Evolutionary conservation across 23 tunicate species (phyloP), one percentile per base, ranked within the genome.

Genomic region (Ascidia mentula): DNA sequence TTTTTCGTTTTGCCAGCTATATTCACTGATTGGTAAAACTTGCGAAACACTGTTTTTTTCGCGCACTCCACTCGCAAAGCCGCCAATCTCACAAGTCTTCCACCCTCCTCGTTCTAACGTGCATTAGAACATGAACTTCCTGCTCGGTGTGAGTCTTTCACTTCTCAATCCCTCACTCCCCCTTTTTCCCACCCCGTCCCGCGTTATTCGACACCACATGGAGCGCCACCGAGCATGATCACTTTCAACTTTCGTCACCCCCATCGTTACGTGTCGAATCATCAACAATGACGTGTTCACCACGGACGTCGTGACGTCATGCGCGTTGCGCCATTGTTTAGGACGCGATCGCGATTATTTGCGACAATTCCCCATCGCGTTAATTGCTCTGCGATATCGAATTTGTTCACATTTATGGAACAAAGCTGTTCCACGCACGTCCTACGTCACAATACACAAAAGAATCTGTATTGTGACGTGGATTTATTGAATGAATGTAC

Each of bases 241-340:
- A 53, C 65, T 5, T 53, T 53, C 65, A 53, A 26, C 65, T 9
- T 5, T 53, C 24, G 65, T 53, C 65, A n/a, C n/a, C 65, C 65
- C 24, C 65, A 53, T 53, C 24, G 24, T 53, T 26, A 53, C 65
- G 65, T 53, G 65, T 53, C 65, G 24, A 53, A 26, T 26, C 65
- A 53, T 5, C 65, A 53, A 53, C 65, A 53, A 53, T 53, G 65
- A 53, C 65, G 65, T 53, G 65, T 53, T 53, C n/a, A 53, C 24
- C 12, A 5, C 65, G 22, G 65, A 53, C 65, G 65, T 6, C 24
- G 65, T 53, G 13, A 53, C 65, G 22, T 53, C 65, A 53, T 28
- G 24, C 65, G 24, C 65, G 65, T 53, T 53, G 65, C 65, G 28
- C 12, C 65, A 6, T 28, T 1, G 2, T 9, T 26, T 53, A 26